Conservation (phyloP, 92 coral and sea anemone genomes). For the Metridium senile region DNA sequence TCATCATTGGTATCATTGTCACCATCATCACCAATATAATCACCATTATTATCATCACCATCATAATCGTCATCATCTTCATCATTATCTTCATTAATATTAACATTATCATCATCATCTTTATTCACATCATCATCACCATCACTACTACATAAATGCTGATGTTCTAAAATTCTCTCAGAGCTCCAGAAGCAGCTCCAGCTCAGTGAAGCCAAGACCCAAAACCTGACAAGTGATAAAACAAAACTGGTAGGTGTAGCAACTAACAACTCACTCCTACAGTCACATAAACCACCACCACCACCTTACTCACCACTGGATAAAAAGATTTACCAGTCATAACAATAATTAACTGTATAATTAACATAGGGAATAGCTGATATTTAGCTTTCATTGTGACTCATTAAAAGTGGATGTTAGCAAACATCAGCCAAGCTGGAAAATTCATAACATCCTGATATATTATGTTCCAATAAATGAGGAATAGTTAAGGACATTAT, state of each 20-base stretch:
- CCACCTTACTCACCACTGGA: constrained; percentile 26
- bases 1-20: neutral
- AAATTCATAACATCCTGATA: no score
- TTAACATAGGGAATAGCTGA: no score
- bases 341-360: no score
- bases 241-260: constrained; percentile 75
- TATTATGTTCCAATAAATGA: no score
- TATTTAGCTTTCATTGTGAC: no score
- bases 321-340: constrained; percentile 12
- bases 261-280: constrained; percentile 16
- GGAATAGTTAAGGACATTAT: no score
- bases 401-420: no score
- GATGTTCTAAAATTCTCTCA: constrained; percentile 6
- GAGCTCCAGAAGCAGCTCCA: constrained; percentile 83
- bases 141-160: neutral
- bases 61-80: neutral
- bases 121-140: neutral
- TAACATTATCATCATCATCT: neutral
- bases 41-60: neutral
- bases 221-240: constrained; percentile 71
- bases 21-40: neutral
- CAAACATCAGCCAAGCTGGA: no score
- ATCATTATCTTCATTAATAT: neutral
- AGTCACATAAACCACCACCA: constrained; percentile 19
- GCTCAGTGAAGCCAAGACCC: constrained; percentile 72